Evolutionary conservation across 1,140 invertebrate species (phyloP).

Genomic region (Drosophila paulistorum): DNA sequence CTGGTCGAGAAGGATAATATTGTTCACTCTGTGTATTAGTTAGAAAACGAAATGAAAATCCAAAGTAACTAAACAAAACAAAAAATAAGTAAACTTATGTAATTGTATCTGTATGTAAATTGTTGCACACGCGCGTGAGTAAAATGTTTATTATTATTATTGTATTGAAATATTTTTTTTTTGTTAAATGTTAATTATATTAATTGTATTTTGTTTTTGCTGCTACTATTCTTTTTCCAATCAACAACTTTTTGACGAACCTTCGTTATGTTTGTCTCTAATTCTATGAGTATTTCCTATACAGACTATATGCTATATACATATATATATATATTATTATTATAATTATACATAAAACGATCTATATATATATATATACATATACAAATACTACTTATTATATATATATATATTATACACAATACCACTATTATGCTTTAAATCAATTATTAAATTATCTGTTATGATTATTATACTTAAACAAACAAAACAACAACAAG

Average conservation of each 20-base stretch:
- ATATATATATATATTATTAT: conserved; percentile 30
- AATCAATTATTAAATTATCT: conserved; percentile 73
- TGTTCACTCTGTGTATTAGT: conserved; percentile 76
- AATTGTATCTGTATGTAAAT: conserved; percentile 35
- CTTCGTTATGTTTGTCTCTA: conserved; percentile 50
- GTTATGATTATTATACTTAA: conserved; percentile 52
- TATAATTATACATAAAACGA: conserved; percentile 27
- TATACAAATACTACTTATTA: conserved; percentile 18
- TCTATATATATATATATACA: conserved; percentile 30
- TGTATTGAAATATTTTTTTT: conserved; percentile 52
- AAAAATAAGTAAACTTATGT: conserved; percentile 29
- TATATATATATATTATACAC: conserved; percentile 15
- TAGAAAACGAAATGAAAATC: conserved; percentile 31
- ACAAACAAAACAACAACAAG: conserved; percentile 58
- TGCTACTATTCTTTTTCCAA: conserved; percentile 38
- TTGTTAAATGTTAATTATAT: conserved; percentile 76
- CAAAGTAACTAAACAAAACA: conserved; percentile 8
- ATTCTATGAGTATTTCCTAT: conserved; percentile 78
- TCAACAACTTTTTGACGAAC: conserved; percentile 39
- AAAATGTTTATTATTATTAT: conserved; percentile 18
- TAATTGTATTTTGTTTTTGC: conserved; percentile 36
- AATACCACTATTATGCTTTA: conserved; percentile 68
- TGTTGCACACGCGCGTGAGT: conserved; percentile 21
- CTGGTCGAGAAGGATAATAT: conserved; percentile 86
- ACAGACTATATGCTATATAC: conserved; percentile 67